Base-by-base conservation (phyloP, 2,888 invertebrate genomes). In the Willowsia nigromaculata region DNA sequence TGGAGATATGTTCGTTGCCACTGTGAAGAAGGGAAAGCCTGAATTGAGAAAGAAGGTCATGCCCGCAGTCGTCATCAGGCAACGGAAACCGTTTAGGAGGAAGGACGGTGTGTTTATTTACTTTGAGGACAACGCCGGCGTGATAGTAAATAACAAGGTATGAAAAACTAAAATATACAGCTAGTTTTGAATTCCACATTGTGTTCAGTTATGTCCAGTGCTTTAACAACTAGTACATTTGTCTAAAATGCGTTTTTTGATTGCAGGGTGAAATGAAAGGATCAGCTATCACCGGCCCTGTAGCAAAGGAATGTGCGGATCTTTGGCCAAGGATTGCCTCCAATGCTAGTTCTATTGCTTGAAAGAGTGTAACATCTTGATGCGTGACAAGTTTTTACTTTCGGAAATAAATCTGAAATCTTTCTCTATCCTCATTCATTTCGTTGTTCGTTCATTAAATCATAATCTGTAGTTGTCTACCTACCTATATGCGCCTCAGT, bases 301-400 rank as follows among this genome's bases (percentile, higher is more conserved):
- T 99, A 37, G 99, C 99, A 40, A 99, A 99, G 95, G 99, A 99
- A 95, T 99, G 99, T 95, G 99, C 99, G 85, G 99, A 99, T 94
- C 95, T 99, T 93, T 99, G 99, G 99, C 99, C 99, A 92, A 98
- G 99, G 96, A 99, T 99, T 94, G 99, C 99, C 87, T 99, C 99
- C 84, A 99, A 99, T 94, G 99, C 99, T 90, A 98, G 98, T 95
- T 99, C 99, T 94, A 99, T 99, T 95, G 99, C 99, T 94, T 99
- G 95, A 84, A 53, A 78, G 11, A 40, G 7, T 53, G 3, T 78
- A 30, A 53, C 40, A 25, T 71, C 43, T 43, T 13, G 5, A 40
- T 40, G 0, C 18, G 40, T 71, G 43, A 25, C 18, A 43, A 40
- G 15, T 71, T 71, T 25, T 25, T 43, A 71, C 25, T 43, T 71